Percentiles rank a stretch among this genome's conserved stretches.
phyloP scores from a whole-genome alignment of 23 tunicate species.

The Ascidia mentula region DNA sequence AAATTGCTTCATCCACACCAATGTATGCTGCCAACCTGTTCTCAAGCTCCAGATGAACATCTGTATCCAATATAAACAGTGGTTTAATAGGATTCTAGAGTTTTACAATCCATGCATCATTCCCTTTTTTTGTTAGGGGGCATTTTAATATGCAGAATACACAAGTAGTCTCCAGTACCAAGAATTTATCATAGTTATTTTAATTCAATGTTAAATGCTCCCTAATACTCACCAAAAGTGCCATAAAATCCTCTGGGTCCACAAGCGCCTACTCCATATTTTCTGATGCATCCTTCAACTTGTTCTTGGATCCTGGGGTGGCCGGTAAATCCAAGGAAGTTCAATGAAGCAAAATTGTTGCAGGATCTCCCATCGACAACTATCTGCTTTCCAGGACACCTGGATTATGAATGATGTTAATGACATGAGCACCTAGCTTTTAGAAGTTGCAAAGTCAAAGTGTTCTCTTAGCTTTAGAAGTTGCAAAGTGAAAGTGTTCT shows the following conservation, averaged over 20 bases:
- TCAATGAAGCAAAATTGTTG: constrained; percentile 59
- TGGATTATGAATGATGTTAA: constrained; percentile 8
- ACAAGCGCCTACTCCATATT: constrained; percentile 98
- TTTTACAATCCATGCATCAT: too few species aligned
- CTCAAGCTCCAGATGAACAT: constrained; percentile 93
- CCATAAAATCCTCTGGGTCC: constrained; percentile 99
- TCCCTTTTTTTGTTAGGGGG: too few species aligned
- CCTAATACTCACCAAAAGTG: constrained; percentile 72
- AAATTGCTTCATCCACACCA: constrained; percentile 83
- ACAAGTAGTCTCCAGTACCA: not conserved
- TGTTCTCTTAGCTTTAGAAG: too few species aligned
- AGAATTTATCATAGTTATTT: too few species aligned
- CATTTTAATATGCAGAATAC: not conserved
- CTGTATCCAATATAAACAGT: constrained; percentile 31
- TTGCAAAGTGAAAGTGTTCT: too few species aligned
- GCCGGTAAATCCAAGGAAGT: constrained; percentile 50
- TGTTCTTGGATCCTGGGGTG: constrained; percentile 37
- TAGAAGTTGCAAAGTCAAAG: too few species aligned
- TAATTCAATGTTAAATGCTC: too few species aligned
- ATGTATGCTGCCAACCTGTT: constrained; percentile 77
- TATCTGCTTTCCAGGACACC: constrained; percentile 56
- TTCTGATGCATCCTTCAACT: constrained; percentile 56
- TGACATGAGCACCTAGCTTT: too few species aligned
- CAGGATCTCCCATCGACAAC: constrained; percentile 44
- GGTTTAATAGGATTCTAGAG: too few species aligned